Conservation (phyloP, 2,888 invertebrate species). For the Arge pagana region DNA sequence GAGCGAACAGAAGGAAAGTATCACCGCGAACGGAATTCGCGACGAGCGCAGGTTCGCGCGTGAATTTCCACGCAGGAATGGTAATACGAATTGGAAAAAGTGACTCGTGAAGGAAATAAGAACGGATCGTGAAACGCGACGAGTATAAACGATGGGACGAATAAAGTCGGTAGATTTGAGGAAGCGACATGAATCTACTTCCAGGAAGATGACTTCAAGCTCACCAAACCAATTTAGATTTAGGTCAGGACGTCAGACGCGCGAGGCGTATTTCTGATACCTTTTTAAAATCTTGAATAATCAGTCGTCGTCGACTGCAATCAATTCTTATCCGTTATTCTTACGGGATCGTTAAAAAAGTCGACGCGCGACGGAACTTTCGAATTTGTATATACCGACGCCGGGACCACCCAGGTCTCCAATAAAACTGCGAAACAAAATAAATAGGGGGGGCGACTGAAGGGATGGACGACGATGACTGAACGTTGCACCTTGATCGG, state of each 20-base stretch:
- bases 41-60: neutral
- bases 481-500: slow-evolving; percentile 63
- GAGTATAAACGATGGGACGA: slow-evolving; percentile 15
- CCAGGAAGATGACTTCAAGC: slow-evolving; percentile 10
- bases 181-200: slow-evolving; percentile 9
- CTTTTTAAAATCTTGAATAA: slow-evolving; percentile 13
- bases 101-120: neutral
- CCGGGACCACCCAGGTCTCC: slow-evolving; percentile 16
- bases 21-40: no score
- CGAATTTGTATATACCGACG: slow-evolving; percentile 12
- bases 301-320: slow-evolving; percentile 17
- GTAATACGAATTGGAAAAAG: neutral
- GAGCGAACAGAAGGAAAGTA: slow-evolving; percentile 16
- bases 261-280: no score
- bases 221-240: no score
- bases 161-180: slow-evolving; percentile 10
- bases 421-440: no score
- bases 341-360: no score
- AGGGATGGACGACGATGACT: neutral
- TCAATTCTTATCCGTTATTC: slow-evolving; percentile 10
- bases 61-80: slow-evolving; percentile 1
- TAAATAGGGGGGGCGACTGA: no score
- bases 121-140: neutral
- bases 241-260: no score
- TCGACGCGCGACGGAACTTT: slow-evolving; percentile 9